A percentile compares a stretch with the other conserved stretches of the same genome.
Conservation (phyloP, 2,113 vertebrate species). For the Grammomys surdaster region DNA sequence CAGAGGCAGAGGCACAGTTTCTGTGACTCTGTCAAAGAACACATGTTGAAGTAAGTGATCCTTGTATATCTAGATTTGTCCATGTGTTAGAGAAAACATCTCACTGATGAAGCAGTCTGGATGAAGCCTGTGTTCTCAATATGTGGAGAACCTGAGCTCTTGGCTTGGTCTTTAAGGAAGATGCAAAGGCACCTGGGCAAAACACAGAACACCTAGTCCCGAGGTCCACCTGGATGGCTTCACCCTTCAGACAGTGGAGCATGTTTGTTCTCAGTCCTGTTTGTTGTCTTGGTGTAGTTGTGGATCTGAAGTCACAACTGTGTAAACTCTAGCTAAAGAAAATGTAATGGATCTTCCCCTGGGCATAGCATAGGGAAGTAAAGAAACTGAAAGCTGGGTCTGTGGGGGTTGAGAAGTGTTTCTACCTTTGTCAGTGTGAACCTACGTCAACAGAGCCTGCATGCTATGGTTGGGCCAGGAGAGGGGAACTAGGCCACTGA, state of each 20-base stretch:
- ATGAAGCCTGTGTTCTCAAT: neutral
- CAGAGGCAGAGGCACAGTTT: rapidly evolving
- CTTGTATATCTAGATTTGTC: neutral
- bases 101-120: neutral
- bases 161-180: neutral
- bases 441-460: neutral
- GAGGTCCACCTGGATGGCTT: too few relatives aligned
- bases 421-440: neutral
- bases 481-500: neutral
- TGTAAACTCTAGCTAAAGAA: neutral
- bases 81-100: neutral
- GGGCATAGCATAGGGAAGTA: neutral
- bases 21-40: constrained; percentile 52
- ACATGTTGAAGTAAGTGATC: neutral
- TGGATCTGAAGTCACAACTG: neutral
- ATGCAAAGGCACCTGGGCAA: neutral
- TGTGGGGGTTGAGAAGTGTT: neutral
- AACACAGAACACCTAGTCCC: neutral
- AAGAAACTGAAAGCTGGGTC: neutral
- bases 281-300: neutral
- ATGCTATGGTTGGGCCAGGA: neutral
- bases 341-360: neutral
- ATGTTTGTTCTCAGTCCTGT: neutral
- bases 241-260: neutral
- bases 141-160: neutral